Evolutionary conservation across 2,113 vertebrate species (phyloP), one percentile per base, ranked within the genome.

Genomic region (Leucosticte australis): DNA sequence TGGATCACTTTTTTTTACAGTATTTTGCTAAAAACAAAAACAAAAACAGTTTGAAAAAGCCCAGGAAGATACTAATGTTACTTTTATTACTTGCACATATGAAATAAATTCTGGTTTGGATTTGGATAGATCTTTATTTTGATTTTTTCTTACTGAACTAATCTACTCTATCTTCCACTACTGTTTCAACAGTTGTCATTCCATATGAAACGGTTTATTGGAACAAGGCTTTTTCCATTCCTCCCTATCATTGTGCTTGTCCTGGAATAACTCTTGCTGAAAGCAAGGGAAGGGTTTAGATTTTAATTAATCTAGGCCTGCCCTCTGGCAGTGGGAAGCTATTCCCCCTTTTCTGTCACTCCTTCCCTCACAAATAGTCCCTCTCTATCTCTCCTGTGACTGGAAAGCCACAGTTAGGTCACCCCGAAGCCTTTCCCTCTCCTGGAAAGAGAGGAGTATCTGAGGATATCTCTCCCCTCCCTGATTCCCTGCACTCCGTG

Each of bases 401-500:
- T 19, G 41, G 12, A 39, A 56, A 47, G 15, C 9, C 41, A 13
- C 28, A 8, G 15, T 2, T 0, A 3, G 17, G 28, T 47, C 9
- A 33, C n/a, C 14, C 14, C 15, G 11, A 12, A 47, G n/a, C 28
- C n/a, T 46, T 22, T 63, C 33, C 46, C 16, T 44, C 31, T 17
- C 7, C 41, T 3, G 7, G 33, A 22, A 10, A 27, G 22, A 62
- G 16, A 30, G 17, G 28, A 41, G 11, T 5, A 26, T 6, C 30
- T 30, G 8, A 53, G 33, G 23, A 18, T n/a, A n/a, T 83, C 3
- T 31, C 26, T 53, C 17, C 53, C 63, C 19, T 59, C 23, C 4
- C 20, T 19, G 19, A 22, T 35, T 27, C 20, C 52, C 11, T 6
- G n/a, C 50, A 53, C 26, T 1, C 22, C 0, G 0, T 24, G 49